Evolutionary conservation across 2,113 vertebrate genomes (phyloP), one percentile per base, ranked within the genome.

Genomic region (Perccottus glenii): DNA sequence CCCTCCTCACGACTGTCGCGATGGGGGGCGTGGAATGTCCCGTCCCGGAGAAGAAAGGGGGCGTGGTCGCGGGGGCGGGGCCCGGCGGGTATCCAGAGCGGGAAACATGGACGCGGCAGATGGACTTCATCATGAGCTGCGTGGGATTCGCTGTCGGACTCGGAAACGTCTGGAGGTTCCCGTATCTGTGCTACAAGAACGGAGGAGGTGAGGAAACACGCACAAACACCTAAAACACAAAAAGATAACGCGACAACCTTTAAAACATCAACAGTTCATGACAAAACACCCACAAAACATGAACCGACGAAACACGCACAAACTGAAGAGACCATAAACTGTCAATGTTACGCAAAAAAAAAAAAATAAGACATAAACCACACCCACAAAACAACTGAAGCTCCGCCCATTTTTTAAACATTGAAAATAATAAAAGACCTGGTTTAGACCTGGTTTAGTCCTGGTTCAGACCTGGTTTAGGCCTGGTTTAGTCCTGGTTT

Each of bases 91-190:
- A 88, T 65, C 91, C 73, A 5, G 92, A 92, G 77, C 85, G 96
- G 11, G 94, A 98, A 84, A 98, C 96, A 0, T 97, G 96, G 96
- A 95, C 94, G 7, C 91, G 95, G 68, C 96, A 97, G 90, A 96
- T 97, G 96, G 96, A 98, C 92, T 96, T 96, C 88, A 96, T 96
- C 90, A 96, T 96, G 95, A 96, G 94, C 57, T 96, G 95, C 56
- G 95, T 96, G 65, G 95, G 95, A 60, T 96, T 96, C 66, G 95
- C 94, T 0, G 95, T 96, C 46, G 95, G 95, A 43, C 91, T 96
- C 12, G 95, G 95, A 12, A 96, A 96, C 63, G 94, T 96, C 63
- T 96, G 95, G 95, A 82, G 95, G 77, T 96, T 96, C 82, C 95
- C 95, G 0, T 96, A 96, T 87, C 93, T 96, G 86, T 96, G 95